Evolutionary conservation across 1,140 invertebrate genomes (phyloP).

Genomic region (Drosophila sp.): DNA sequence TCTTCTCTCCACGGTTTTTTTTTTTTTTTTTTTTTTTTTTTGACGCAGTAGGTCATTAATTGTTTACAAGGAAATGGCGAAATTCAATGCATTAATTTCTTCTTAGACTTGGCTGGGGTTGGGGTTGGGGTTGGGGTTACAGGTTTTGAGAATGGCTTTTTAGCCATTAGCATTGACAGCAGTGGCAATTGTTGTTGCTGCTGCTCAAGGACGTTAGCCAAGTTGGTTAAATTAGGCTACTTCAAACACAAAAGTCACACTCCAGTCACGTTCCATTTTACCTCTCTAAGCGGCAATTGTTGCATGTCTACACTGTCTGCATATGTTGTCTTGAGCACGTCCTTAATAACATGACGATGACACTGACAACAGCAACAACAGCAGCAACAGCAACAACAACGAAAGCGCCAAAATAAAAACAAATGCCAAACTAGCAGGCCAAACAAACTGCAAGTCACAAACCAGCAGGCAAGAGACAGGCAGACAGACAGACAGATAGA

Average conservation of each 20-base stretch:
- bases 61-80: slow-evolving; percentile 52
- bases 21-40: slow-evolving; percentile 25
- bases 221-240: slow-evolving; percentile 75
- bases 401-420: slow-evolving; percentile 58
- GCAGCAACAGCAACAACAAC: slow-evolving; percentile 27
- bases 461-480: slow-evolving; percentile 34
- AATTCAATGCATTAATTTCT: slow-evolving; percentile 40
- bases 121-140: no score
- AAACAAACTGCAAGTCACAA: slow-evolving; percentile 72
- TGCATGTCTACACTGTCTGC: slow-evolving; percentile 66
- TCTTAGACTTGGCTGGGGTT: slow-evolving; percentile 38
- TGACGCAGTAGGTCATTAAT: slow-evolving; percentile 80
- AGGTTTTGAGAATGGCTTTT: slow-evolving; percentile 3
- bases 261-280: slow-evolving; percentile 68
- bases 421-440: slow-evolving; percentile 73
- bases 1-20: slow-evolving; percentile 10
- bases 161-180: slow-evolving; percentile 31
- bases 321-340: slow-evolving; percentile 76
- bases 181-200: not conserved
- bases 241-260: slow-evolving; percentile 64
- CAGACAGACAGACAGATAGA: slow-evolving; percentile 28
- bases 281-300: slow-evolving; percentile 58
- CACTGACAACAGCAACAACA: slow-evolving; percentile 40
- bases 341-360: slow-evolving; percentile 72
- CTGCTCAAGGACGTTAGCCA: slow-evolving; percentile 71